Evolutionary conservation across 2,888 invertebrate species (phyloP).

Genomic region (Hermaeophaga mercurialis): DNA sequence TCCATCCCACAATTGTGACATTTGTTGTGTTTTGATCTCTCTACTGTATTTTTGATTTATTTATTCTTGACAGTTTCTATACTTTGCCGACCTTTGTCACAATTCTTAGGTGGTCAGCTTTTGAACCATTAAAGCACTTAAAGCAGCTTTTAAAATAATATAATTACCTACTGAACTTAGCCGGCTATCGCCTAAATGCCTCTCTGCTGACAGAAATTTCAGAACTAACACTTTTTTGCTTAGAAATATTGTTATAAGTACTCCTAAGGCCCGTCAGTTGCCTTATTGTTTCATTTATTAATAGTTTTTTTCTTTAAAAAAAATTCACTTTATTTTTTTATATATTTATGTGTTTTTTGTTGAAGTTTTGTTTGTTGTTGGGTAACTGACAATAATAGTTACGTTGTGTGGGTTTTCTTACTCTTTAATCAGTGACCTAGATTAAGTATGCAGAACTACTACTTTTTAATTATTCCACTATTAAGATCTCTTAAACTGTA

Average conservation of each 20-base stretch:
- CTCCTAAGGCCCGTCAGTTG: slow-evolving; percentile 52
- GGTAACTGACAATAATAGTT: slow-evolving; percentile 48
- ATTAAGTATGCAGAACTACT: slow-evolving; percentile 10
- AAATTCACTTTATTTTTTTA: slow-evolving; percentile 48
- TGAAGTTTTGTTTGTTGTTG: slow-evolving; percentile 48
- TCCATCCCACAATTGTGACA: slow-evolving; percentile 22
- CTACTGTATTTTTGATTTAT: neutral
- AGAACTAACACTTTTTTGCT: slow-evolving; percentile 49
- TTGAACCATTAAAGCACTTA: slow-evolving; percentile 13
- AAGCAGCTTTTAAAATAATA: slow-evolving; percentile 30
- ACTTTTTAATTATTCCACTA: slow-evolving; percentile 8
- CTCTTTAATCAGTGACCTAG: slow-evolving; percentile 48
- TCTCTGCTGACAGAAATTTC: slow-evolving; percentile 52
- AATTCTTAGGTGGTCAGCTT: slow-evolving; percentile 18
- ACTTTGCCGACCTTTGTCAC: slow-evolving; percentile 6
- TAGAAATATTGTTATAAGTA: slow-evolving; percentile 48
- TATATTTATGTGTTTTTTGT: slow-evolving; percentile 53
- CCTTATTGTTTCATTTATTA: slow-evolving; percentile 38
- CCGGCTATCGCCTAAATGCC: slow-evolving; percentile 50
- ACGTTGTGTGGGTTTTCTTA: slow-evolving; percentile 47
- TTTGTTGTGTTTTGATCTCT: slow-evolving; percentile 11
- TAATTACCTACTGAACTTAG: slow-evolving; percentile 46
- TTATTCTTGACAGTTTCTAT: slow-evolving; percentile 1
- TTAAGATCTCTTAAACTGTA: neutral
- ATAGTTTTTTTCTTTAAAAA: slow-evolving; percentile 28